phyloP scores from a whole-genome alignment of 1,140 invertebrate species.

The Drosophila chauvacae region DNA sequence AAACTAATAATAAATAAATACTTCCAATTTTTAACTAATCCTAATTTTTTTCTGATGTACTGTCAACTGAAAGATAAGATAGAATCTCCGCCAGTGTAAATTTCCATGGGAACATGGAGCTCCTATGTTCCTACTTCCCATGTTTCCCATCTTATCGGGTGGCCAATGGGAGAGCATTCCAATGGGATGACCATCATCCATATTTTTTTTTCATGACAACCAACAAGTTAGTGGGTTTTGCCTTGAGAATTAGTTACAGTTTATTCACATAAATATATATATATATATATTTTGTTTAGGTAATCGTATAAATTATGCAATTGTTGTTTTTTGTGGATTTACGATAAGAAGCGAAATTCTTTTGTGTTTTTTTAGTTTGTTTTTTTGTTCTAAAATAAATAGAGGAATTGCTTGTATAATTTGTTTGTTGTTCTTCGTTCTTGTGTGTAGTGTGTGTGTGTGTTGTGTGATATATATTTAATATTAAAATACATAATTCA shows the following conservation, averaged over 20 bases:
- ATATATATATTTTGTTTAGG: slow-evolving; percentile 61
- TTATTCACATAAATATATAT: slow-evolving; percentile 81
- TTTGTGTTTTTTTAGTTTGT: slow-evolving; percentile 38
- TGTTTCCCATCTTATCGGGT: slow-evolving; percentile 18
- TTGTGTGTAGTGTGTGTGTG: slow-evolving; percentile 24
- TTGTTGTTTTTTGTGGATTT: slow-evolving; percentile 48
- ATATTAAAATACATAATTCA: slow-evolving; percentile 76
- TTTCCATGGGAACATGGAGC: slow-evolving; percentile 12
- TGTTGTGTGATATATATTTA: slow-evolving; percentile 47
- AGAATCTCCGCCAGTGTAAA: slow-evolving; percentile 4
- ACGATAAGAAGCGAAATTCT: slow-evolving; percentile 74
- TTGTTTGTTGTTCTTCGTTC: slow-evolving; percentile 38
- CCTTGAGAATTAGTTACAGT: slow-evolving; percentile 83
- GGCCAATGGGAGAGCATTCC: slow-evolving; percentile 15
- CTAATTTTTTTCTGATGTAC: too few relatives aligned
- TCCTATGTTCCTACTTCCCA: background rate
- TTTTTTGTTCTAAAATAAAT: slow-evolving; percentile 71
- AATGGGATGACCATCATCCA: slow-evolving; percentile 10
- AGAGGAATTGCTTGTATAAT: slow-evolving; percentile 64
- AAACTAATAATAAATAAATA: too few relatives aligned
- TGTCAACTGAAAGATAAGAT: slow-evolving; percentile 22
- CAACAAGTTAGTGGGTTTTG: slow-evolving; percentile 46
- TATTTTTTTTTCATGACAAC: background rate
- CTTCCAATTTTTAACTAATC: too few relatives aligned
- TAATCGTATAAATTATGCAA: slow-evolving; percentile 64